Conservation (phyloP, 2,113 vertebrate genomes). For the Ariopsis seemanni region DNA sequence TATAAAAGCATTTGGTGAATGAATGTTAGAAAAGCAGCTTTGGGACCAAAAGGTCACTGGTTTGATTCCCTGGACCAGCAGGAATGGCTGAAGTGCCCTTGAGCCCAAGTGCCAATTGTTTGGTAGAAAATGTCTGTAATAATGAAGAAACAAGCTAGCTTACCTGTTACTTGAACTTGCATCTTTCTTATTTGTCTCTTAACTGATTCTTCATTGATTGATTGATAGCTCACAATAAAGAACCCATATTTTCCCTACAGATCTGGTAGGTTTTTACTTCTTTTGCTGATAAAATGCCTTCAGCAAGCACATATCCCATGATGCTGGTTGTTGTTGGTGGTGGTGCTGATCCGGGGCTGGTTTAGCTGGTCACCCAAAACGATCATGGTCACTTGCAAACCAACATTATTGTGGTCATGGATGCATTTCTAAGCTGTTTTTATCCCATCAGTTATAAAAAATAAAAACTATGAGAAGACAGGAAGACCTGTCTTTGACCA, state of each 20-base stretch:
- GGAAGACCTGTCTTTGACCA: conserved; percentile 1
- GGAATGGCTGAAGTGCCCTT: no score
- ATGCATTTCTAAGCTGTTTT: background rate
- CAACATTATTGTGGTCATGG: background rate
- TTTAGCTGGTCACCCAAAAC: conserved; percentile 13
- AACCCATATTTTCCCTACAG: background rate
- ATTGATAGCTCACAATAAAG: background rate
- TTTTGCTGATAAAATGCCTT: background rate
- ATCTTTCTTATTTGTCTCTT: background rate
- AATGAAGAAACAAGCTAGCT: background rate
- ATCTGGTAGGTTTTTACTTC: background rate
- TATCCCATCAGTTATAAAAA: background rate
- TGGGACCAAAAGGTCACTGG: no score
- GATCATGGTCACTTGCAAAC: background rate
- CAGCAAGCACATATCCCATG: background rate
- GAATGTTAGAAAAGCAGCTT: no score
- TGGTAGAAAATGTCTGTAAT: background rate
- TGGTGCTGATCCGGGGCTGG: background rate
- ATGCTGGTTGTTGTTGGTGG: background rate
- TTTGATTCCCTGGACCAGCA: no score
- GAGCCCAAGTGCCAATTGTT: no score
- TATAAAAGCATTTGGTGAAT: no score
- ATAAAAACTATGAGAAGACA: background rate
- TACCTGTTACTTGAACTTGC: background rate
- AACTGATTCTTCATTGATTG: background rate